Conservation (phyloP, 2,888 invertebrate genomes). For the Campaea margaritaria region DNA sequence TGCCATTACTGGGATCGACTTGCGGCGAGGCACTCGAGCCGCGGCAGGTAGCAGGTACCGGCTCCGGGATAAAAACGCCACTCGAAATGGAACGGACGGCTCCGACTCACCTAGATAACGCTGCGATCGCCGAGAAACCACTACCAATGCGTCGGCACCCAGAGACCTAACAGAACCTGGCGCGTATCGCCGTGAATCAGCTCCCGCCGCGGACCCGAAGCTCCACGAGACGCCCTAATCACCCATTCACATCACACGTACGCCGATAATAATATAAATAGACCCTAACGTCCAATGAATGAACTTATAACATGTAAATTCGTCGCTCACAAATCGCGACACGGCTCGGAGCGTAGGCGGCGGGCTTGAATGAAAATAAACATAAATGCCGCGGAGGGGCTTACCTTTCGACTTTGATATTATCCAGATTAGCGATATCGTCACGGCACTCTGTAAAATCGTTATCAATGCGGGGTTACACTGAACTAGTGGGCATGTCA, state of each 20-base stretch:
- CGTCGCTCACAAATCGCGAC: slow-evolving; percentile 83
- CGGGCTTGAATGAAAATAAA: slow-evolving; percentile 81
- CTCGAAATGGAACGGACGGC: slow-evolving; percentile 78
- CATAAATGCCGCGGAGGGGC: slow-evolving; percentile 54
- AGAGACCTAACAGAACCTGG: slow-evolving; percentile 45
- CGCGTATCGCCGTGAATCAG: slow-evolving; percentile 59
- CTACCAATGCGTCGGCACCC: slow-evolving; percentile 47
- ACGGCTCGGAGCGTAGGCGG: slow-evolving; percentile 78
- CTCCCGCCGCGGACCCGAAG: slow-evolving; percentile 45
- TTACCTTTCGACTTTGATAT: slow-evolving; percentile 82
- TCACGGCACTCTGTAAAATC: slow-evolving; percentile 67
- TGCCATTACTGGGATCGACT: slow-evolving; percentile 65
- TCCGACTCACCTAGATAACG: slow-evolving; percentile 77
- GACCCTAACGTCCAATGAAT: slow-evolving; percentile 76
- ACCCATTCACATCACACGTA: slow-evolving; percentile 77
- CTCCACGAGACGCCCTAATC: slow-evolving; percentile 67
- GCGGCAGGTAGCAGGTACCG: slow-evolving; percentile 65
- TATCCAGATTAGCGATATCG: slow-evolving; percentile 81
- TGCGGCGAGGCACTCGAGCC: slow-evolving; percentile 55
- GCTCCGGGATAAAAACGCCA: slow-evolving; percentile 80
- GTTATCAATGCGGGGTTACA: slow-evolving; percentile 64
- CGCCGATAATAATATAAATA: slow-evolving; percentile 78
- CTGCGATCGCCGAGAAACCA: slow-evolving; percentile 56
- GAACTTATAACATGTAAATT: slow-evolving; percentile 83
- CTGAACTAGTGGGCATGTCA: slow-evolving; percentile 73